Conservation (phyloP, 2,797 vertebrate genomes). For the Sebastes aleutianus region DNA sequence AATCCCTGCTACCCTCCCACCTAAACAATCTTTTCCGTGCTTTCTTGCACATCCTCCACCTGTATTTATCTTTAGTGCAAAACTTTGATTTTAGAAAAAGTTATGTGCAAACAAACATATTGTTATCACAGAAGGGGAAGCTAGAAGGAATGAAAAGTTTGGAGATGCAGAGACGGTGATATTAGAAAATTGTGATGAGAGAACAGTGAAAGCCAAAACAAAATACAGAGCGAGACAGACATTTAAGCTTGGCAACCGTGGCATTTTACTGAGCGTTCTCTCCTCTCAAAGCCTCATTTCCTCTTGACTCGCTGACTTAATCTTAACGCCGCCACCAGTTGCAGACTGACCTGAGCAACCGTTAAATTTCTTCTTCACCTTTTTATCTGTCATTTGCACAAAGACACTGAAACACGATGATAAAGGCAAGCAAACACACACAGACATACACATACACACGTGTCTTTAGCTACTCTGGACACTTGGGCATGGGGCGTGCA, state of each 20-base stretch:
- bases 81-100: background rate
- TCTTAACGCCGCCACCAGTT: background rate
- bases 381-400: constrained; percentile 1
- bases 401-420: background rate
- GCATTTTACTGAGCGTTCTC: background rate
- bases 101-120: background rate
- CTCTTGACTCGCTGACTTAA: background rate
- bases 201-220: background rate
- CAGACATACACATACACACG: background rate
- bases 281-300: background rate
- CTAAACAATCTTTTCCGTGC: fast-evolving
- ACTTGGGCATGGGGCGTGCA: constrained; percentile 43
- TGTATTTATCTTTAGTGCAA: background rate
- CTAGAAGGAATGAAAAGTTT: background rate
- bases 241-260: background rate
- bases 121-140: background rate
- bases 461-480: constrained; percentile 37
- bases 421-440: background rate
- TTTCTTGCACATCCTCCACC: background rate
- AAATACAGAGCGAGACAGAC: background rate
- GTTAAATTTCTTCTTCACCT: background rate
- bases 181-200: background rate
- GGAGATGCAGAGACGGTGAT: background rate
- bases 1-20: background rate
- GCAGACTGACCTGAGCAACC: background rate